Percentiles rank a stretch among this genome's conserved stretches.
Evolutionary conservation across 1,140 invertebrate genomes (phyloP).

Genomic region (Papilio aristodemus): DNA sequence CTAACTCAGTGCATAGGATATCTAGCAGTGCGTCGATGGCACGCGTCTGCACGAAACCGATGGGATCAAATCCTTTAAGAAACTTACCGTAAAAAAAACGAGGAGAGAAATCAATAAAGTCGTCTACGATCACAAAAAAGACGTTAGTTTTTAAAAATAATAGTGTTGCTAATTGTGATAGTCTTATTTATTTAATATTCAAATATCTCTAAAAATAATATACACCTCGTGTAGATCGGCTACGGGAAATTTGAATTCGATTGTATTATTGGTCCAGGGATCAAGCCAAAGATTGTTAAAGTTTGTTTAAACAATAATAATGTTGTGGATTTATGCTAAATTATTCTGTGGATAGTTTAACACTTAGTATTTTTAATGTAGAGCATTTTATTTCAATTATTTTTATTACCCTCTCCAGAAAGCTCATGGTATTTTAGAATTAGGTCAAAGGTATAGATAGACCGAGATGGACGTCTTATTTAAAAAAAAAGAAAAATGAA

Average conservation of each 20-base stretch:
- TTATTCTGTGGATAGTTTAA: slow-evolving; percentile 75
- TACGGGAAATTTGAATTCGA: slow-evolving; percentile 68
- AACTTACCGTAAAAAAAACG: slow-evolving; percentile 77
- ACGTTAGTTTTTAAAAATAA: slow-evolving; percentile 72
- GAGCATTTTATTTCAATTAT: slow-evolving; percentile 64
- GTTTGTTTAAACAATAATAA: slow-evolving; percentile 82
- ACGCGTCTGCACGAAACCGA: slow-evolving; percentile 76
- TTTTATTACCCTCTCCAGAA: slow-evolving; percentile 76
- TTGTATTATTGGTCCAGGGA: slow-evolving; percentile 81
- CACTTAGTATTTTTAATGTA: slow-evolving; percentile 67
- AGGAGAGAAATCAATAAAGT: slow-evolving; percentile 67
- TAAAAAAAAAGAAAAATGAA: slow-evolving; percentile 62
- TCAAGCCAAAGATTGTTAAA: slow-evolving; percentile 85
- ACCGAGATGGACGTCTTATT: slow-evolving; percentile 65
- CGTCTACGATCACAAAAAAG: slow-evolving; percentile 70
- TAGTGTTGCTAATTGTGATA: slow-evolving; percentile 79
- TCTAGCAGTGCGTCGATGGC: slow-evolving; percentile 52
- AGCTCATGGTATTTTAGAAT: slow-evolving; percentile 73
- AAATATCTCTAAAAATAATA: slow-evolving; percentile 66
- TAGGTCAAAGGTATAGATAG: slow-evolving; percentile 70
- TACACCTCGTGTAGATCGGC: slow-evolving; percentile 68
- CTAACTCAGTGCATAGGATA: slow-evolving; percentile 39
- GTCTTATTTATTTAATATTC: slow-evolving; percentile 76
- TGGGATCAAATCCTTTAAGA: slow-evolving; percentile 82
- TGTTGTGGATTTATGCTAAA: slow-evolving; percentile 80